These are phyloP conservation scores for Nymphalis urticae DNA, from an alignment of 2,888 invertebrate species.

Conservation along the genomic window DNA sequence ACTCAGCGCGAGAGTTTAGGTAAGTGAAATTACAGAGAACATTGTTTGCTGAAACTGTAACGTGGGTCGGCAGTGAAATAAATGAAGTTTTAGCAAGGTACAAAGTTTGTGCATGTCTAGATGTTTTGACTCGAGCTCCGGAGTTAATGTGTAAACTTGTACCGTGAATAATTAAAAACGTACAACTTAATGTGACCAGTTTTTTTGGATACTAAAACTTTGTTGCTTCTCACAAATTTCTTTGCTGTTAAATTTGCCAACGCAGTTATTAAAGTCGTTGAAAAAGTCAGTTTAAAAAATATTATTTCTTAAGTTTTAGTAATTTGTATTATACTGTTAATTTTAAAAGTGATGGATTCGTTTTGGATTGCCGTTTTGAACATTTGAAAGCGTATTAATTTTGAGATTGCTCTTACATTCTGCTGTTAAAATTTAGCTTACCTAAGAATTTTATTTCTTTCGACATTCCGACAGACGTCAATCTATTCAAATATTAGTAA, in stretches of 20 bases:
- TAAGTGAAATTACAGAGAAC: constrained; percentile 54
- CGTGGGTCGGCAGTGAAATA: constrained; percentile 25
- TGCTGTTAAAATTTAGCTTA: no score
- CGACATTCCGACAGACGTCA: no score
- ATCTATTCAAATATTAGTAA: no score
- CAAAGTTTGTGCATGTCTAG: constrained; percentile 25
- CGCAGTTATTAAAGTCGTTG: neutral
- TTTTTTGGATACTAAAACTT: constrained; percentile 12
- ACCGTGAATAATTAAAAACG: constrained; percentile 26
- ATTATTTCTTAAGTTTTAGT: no score
- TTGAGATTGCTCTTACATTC: no score
- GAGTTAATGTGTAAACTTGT: constrained; percentile 28
- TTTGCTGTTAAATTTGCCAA: neutral
- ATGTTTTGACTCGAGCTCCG: constrained; percentile 13
- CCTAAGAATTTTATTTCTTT: no score
- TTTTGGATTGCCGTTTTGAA: no score
- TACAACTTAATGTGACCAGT: constrained; percentile 8
- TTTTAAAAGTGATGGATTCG: no score
- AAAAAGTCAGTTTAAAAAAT: neutral
- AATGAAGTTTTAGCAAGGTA: constrained; percentile 41
- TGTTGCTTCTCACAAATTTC: constrained; percentile 5
- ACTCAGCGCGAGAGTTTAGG: constrained; percentile 44
- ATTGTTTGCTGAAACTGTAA: constrained; percentile 50
- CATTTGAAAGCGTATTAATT: no score
- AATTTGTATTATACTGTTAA: no score